These are phyloP conservation scores for Channa argus DNA, from an alignment of 2,113 vertebrate genomes.

Conservation along the genomic window DNA sequence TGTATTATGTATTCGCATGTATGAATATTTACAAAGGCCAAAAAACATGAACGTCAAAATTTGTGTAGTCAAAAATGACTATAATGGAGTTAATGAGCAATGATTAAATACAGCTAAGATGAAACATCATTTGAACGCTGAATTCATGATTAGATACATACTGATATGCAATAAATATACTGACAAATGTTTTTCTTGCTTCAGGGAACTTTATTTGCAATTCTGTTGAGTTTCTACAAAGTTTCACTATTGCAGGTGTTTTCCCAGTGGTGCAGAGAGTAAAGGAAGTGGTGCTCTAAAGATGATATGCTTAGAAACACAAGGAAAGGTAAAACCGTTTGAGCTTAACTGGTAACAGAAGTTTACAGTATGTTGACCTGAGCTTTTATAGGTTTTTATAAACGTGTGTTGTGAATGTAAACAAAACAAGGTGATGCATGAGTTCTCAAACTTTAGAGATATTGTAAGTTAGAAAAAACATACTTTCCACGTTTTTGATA, in stretches of 20 bases:
- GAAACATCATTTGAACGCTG: too few relatives aligned
- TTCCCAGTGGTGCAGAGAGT: conserved; percentile 22
- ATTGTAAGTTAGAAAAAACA: too few relatives aligned
- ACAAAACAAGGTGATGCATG: background rate
- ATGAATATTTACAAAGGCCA: too few relatives aligned
- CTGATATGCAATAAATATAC: background rate
- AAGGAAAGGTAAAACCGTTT: conserved; percentile 23
- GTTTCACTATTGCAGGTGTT: conserved; percentile 49
- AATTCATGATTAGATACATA: too few relatives aligned
- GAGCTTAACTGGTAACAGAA: conserved; percentile 27
- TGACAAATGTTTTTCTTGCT: background rate
- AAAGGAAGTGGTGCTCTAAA: conserved; percentile 9
- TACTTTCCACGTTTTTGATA: too few relatives aligned
- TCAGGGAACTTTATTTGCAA: conserved; percentile 32
- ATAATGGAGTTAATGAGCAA: too few relatives aligned
- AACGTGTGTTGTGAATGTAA: background rate
- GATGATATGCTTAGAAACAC: conserved; percentile 21
- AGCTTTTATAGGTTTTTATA: conserved; percentile 3
- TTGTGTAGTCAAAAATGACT: too few relatives aligned
- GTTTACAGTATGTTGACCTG: background rate
- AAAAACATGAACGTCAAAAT: too few relatives aligned
- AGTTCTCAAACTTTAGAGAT: too few relatives aligned
- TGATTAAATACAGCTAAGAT: too few relatives aligned
- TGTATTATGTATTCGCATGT: too few relatives aligned
- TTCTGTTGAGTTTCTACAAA: conserved; percentile 29